Conservation (phyloP, 2,888 invertebrate genomes). For the Merodon equestris region DNA sequence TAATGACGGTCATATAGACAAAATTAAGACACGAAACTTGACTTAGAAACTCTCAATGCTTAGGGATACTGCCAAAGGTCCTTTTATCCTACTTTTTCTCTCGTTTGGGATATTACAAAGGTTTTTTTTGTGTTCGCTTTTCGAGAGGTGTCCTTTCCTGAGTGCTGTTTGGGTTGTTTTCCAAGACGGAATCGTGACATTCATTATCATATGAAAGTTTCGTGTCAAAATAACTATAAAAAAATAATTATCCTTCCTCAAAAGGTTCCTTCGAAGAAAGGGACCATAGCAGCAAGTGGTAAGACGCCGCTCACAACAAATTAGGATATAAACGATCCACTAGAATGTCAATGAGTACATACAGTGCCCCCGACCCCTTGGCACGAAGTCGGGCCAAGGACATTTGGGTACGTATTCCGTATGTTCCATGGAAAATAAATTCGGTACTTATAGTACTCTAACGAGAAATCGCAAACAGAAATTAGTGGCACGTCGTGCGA, state of each 20-base stretch:
- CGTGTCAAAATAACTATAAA: slow-evolving; percentile 60
- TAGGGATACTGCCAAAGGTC: no score
- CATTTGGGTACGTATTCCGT: no score
- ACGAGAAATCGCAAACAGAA: slow-evolving; percentile 39
- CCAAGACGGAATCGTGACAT: slow-evolving; percentile 42
- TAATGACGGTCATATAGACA: slow-evolving; percentile 13
- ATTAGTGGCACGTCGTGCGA: slow-evolving; percentile 31
- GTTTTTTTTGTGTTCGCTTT: no score
- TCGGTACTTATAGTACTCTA: slow-evolving; percentile 34
- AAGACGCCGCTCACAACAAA: slow-evolving; percentile 26
- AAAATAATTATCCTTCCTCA: slow-evolving; percentile 55
- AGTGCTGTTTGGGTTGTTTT: neutral
- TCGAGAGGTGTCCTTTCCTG: no score
- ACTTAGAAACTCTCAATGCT: slow-evolving; percentile 27
- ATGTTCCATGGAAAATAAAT: slow-evolving; percentile 42
- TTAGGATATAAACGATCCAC: slow-evolving; percentile 49
- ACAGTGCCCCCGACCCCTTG: neutral
- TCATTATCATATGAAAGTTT: slow-evolving; percentile 51
- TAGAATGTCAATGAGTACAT: slow-evolving; percentile 43
- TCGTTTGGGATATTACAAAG: slow-evolving; percentile 9
- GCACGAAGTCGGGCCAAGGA: neutral
- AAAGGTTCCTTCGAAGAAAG: slow-evolving; percentile 42
- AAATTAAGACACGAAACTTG: slow-evolving; percentile 39
- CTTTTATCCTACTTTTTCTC: no score
- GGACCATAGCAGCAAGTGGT: slow-evolving; percentile 6